Conservation (phyloP, 2,888 invertebrate species). For the Hypercompe scribonia region DNA sequence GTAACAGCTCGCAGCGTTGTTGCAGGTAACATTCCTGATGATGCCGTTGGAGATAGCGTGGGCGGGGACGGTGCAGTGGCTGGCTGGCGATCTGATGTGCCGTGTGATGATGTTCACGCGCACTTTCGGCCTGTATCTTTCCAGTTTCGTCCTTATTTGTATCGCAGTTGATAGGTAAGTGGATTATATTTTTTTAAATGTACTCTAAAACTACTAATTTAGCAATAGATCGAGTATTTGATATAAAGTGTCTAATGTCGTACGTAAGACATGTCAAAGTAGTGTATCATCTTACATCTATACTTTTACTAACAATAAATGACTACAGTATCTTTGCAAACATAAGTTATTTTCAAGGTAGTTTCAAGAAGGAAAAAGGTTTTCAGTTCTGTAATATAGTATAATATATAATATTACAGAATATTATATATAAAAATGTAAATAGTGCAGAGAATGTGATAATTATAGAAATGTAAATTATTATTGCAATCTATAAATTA, state of each 20-base stretch:
- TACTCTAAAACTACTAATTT: neutral
- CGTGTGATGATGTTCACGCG: conserved; percentile 95
- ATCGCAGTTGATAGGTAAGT: conserved; percentile 95
- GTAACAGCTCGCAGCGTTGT: conserved; percentile 28
- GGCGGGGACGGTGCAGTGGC: conserved; percentile 95
- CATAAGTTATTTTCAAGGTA: too few relatives aligned
- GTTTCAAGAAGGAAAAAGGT: too few relatives aligned
- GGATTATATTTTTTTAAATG: neutral
- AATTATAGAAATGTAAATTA: too few relatives aligned
- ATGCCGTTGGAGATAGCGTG: conserved; percentile 97
- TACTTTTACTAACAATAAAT: too few relatives aligned
- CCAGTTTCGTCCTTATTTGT: conserved; percentile 95
- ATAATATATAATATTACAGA: too few relatives aligned
- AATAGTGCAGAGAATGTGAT: too few relatives aligned
- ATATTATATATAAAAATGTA: too few relatives aligned
- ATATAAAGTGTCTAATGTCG: neutral
- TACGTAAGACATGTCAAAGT: neutral
- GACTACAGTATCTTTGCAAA: too few relatives aligned
- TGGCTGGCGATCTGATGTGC: conserved; percentile 94
- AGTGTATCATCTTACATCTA: neutral
- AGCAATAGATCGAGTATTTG: neutral
- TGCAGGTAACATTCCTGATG: conserved; percentile 94
- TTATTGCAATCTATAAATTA: too few relatives aligned
- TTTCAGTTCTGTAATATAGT: too few relatives aligned
- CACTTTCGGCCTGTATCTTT: conserved; percentile 94